A percentile compares a stretch with the other conserved stretches of the same genome.
These are phyloP conservation scores for Alentia gelatinosa DNA, from an alignment of 2,888 invertebrate species.

Conservation along the genomic window DNA sequence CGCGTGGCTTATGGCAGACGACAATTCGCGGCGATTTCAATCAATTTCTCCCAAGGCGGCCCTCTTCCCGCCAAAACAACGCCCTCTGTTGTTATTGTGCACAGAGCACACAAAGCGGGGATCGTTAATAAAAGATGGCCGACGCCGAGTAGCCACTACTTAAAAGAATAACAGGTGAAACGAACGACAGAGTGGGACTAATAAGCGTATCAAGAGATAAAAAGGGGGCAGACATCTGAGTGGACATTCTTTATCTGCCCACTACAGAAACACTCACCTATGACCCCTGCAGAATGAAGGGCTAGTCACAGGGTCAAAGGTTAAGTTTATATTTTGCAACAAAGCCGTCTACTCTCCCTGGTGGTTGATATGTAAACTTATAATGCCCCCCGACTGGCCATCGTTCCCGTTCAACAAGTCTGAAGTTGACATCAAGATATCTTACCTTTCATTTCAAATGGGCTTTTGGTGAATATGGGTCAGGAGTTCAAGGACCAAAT, in stretches of 20 bases:
- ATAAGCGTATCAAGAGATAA: not conserved
- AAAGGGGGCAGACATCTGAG: not conserved
- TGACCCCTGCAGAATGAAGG: not conserved
- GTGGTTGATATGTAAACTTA: too few species aligned
- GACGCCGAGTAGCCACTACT: not conserved
- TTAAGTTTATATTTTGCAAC: conserved; percentile 45
- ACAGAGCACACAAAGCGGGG: conserved; percentile 37
- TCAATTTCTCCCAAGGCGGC: conserved; percentile 4
- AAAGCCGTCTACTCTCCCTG: too few species aligned
- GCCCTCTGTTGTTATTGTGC: too few species aligned
- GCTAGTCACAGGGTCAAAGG: not conserved
- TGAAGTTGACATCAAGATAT: not conserved
- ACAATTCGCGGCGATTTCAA: conserved; percentile 35
- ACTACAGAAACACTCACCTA: not conserved
- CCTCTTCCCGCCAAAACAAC: conserved; percentile 27
- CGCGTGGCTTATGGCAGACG: conserved; percentile 53
- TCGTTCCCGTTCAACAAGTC: too few species aligned
- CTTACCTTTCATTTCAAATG: not conserved
- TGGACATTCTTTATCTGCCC: not conserved
- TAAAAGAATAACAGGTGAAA: conserved; percentile 35
- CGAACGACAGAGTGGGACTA: not conserved
- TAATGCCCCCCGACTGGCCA: too few species aligned
- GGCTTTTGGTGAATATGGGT: not conserved
- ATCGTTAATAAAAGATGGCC: conserved; percentile 27
- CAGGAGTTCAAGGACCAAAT: conserved; percentile 23